These are phyloP conservation scores for Darevskia nairensis DNA, from an alignment of 2,797 vertebrate genomes.

Conservation along the genomic window DNA sequence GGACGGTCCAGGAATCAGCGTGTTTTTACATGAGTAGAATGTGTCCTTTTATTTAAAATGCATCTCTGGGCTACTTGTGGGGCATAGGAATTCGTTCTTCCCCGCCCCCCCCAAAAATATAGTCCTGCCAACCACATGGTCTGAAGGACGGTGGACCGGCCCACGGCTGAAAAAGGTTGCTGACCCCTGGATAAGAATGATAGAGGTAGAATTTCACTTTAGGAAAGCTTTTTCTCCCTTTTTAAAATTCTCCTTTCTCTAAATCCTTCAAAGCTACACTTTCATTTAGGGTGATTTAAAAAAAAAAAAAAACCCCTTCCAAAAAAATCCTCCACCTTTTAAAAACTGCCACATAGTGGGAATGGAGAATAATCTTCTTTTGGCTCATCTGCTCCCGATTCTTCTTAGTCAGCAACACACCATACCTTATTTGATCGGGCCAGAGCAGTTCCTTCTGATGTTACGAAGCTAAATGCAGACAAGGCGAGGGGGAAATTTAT, in stretches of 20 bases:
- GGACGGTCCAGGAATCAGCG: too few species aligned
- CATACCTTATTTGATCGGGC: constrained; percentile 34
- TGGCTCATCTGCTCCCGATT: constrained; percentile 38
- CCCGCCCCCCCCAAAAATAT: too few species aligned
- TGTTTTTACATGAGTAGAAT: too few species aligned
- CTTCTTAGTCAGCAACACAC: constrained; percentile 50
- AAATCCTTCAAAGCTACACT: constrained; percentile 51
- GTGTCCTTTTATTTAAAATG: too few species aligned
- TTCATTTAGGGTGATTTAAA: constrained; percentile 3
- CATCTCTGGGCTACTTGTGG: too few species aligned
- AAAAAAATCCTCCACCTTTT: constrained; percentile 38
- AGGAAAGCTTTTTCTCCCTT: constrained; percentile 28
- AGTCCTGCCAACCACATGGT: too few species aligned
- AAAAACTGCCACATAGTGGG: constrained; percentile 48
- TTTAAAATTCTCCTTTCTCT: constrained; percentile 4
- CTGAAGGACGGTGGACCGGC: too few species aligned
- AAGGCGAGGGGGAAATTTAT: neutral
- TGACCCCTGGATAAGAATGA: too few species aligned
- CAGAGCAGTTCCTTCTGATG: constrained; percentile 37
- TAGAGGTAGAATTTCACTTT: constrained; percentile 4
- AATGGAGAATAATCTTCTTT: constrained; percentile 56
- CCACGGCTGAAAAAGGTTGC: too few species aligned
- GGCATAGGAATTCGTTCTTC: too few species aligned
- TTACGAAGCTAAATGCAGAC: neutral
- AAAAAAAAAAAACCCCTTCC: too few species aligned